These are phyloP conservation scores for Diarsia rubi DNA, from an alignment of 2,888 invertebrate species.

Conservation along the genomic window DNA sequence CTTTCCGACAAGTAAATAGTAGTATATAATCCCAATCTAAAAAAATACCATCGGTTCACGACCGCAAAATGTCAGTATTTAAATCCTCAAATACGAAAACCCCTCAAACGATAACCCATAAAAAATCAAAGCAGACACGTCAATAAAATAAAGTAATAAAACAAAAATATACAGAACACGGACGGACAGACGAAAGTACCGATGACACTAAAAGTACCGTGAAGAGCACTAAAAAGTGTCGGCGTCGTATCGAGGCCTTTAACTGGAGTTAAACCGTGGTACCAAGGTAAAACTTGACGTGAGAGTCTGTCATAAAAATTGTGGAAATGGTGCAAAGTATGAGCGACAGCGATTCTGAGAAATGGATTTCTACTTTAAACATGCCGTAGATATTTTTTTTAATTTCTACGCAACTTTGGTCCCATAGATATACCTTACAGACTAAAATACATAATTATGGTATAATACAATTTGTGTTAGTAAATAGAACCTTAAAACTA, in stretches of 20 bases:
- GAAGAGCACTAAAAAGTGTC: constrained; percentile 65
- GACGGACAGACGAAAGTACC: constrained; percentile 44
- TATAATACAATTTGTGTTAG: too few relatives aligned
- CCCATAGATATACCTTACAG: too few relatives aligned
- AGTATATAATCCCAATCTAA: background rate
- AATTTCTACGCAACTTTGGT: too few relatives aligned
- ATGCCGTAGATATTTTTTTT: too few relatives aligned
- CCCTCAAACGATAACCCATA: constrained; percentile 29
- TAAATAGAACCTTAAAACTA: too few relatives aligned
- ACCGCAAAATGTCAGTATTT: background rate
- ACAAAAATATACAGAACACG: constrained; percentile 61
- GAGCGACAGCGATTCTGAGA: constrained; percentile 10
- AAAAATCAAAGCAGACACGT: constrained; percentile 37
- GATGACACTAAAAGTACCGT: constrained; percentile 52
- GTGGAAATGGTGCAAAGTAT: constrained; percentile 5
- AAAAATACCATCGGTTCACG: background rate
- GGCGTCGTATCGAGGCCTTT: constrained; percentile 67
- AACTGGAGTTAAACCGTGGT: constrained; percentile 68
- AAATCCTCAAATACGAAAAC: background rate
- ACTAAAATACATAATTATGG: too few relatives aligned
- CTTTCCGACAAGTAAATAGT: background rate
- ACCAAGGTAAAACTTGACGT: constrained; percentile 74
- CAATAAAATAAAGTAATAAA: constrained; percentile 55
- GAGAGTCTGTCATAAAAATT: constrained; percentile 62
- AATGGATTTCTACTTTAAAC: background rate